Evolutionary conservation across 1,140 invertebrate genomes (phyloP).

Genomic region (Hesperophylax magnus): DNA sequence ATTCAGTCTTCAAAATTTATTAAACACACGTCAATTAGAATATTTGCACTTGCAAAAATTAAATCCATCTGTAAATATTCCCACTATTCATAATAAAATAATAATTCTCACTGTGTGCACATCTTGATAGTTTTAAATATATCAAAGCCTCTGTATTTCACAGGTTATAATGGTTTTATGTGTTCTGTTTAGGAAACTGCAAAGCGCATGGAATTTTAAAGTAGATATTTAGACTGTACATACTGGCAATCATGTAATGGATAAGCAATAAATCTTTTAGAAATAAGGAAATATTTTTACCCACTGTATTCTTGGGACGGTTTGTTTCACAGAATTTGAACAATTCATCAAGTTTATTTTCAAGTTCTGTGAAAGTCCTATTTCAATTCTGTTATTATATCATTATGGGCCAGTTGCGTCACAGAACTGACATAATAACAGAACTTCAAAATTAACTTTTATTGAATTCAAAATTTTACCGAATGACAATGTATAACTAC

Average conservation of each 20-base stretch:
- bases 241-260: slow-evolving; percentile 29
- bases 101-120: neutral
- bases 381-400: too few relatives aligned
- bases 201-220: slow-evolving; percentile 57
- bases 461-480: too few relatives aligned
- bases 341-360: too few relatives aligned
- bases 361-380: too few relatives aligned
- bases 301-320: slow-evolving; percentile 8
- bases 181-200: slow-evolving; percentile 51
- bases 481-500: too few relatives aligned
- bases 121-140: neutral
- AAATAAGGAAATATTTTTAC: slow-evolving; percentile 25
- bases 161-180: neutral
- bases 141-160: neutral
- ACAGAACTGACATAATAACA: too few relatives aligned
- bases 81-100: neutral
- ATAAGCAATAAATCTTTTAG: slow-evolving; percentile 25
- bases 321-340: too few relatives aligned
- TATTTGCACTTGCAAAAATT: slow-evolving; percentile 12
- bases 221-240: slow-evolving; percentile 41
- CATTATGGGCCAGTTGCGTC: too few relatives aligned
- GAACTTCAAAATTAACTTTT: too few relatives aligned
- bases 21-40: slow-evolving; percentile 11
- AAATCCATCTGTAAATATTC: slow-evolving; percentile 12
- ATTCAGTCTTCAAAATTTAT: too few relatives aligned